A percentile compares a stretch with the other conserved stretches of the same genome.
These are phyloP conservation scores for Notolabrus celidotus DNA, from an alignment of 2,797 vertebrate genomes.

Conservation along the genomic window DNA sequence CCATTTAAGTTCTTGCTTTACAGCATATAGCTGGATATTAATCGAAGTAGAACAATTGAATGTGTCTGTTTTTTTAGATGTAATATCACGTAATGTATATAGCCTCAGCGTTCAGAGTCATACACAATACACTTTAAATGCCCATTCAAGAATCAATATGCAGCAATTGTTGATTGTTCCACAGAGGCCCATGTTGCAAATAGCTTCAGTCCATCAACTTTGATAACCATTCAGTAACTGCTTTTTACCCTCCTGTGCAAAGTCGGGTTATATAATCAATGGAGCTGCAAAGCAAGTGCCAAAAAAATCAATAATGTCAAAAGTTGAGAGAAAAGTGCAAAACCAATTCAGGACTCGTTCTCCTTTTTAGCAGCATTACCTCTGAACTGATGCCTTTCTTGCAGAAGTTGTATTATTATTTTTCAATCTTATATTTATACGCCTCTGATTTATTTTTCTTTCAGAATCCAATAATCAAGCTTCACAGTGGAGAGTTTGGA, in stretches of 20 bases:
- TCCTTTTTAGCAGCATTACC: not conserved
- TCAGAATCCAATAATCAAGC: not conserved
- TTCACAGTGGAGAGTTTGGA: not conserved
- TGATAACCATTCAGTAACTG: conserved; percentile 42
- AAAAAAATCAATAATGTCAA: conserved; percentile 42
- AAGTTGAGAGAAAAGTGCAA: conserved; percentile 28
- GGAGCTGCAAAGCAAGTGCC: conserved; percentile 18
- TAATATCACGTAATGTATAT: conserved; percentile 2
- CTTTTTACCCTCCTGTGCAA: conserved; percentile 39
- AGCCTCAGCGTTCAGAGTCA: conserved; percentile 4
- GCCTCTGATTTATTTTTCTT: not conserved
- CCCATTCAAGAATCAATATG: conserved; percentile 44
- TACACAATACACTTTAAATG: conserved; percentile 7
- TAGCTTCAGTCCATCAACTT: conserved; percentile 33
- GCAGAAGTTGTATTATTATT: not conserved
- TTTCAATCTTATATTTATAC: not conserved
- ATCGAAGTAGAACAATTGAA: conserved; percentile 12
- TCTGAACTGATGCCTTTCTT: conserved; percentile 1
- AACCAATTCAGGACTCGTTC: conserved; percentile 9
- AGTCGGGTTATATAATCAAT: conserved; percentile 42
- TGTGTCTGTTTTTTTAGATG: conserved; percentile 2
- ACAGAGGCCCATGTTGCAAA: conserved; percentile 41
- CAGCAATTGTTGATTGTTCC: conserved; percentile 45
- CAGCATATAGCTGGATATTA: not conserved
- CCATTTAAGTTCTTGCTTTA: conserved; percentile 15